phyloP scores from a whole-genome alignment of 2,113 vertebrate genomes.

The Micronycteris hirsuta region DNA sequence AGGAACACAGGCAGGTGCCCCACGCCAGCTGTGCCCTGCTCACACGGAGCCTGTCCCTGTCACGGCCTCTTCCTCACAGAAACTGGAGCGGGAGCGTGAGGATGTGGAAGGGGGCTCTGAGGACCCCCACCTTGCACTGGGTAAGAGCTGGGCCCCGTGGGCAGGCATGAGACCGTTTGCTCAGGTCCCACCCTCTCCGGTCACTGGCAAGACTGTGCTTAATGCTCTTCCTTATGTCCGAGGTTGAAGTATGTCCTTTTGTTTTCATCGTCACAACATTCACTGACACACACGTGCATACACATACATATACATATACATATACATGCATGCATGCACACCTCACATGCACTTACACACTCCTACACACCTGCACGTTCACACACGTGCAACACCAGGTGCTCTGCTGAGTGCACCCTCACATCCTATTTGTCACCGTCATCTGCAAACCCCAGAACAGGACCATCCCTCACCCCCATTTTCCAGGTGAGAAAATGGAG shows the following conservation, averaged over 20 bases:
- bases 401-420: too few relatives aligned
- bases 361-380: not conserved
- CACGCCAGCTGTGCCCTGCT: not conserved
- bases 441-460: not conserved
- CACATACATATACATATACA: too few relatives aligned
- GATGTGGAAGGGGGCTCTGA: conserved; percentile 72
- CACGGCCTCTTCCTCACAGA: conserved; percentile 73
- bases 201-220: not conserved
- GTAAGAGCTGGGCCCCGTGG: not conserved
- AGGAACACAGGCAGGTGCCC: not conserved
- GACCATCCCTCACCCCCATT: rapidly evolving
- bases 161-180: not conserved
- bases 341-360: not conserved
- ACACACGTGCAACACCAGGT: not conserved
- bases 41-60: not conserved
- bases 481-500: not conserved
- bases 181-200: not conserved
- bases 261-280: not conserved
- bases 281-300: not conserved
- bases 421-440: not conserved
- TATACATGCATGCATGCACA: not conserved
- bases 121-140: conserved; percentile 51
- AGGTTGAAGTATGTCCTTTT: not conserved
- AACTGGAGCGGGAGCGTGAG: conserved; percentile 83
- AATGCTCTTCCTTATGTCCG: rapidly evolving